Conservation (phyloP, 1,140 invertebrate genomes). For the Rhopalosiphum maidis region DNA sequence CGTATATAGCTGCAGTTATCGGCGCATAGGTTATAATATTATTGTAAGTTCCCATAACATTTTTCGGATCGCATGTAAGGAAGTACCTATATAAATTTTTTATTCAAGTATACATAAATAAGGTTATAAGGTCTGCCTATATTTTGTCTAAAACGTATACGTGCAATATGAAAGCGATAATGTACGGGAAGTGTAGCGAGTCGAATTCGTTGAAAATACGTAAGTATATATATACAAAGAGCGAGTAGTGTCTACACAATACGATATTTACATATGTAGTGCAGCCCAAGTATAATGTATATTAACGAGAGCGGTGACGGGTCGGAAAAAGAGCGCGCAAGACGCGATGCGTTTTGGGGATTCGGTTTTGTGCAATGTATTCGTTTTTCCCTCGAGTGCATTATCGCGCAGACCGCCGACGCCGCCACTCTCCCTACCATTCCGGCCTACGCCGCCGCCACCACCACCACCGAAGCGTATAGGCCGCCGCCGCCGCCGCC, state of each 20-base stretch:
- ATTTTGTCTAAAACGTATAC: background rate
- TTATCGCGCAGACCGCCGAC: background rate
- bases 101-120: background rate
- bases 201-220: background rate
- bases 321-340: background rate
- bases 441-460: background rate
- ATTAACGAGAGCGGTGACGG: background rate
- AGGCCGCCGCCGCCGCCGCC: background rate
- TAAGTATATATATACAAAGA: no score
- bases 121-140: background rate
- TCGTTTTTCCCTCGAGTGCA: background rate
- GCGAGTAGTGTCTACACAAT: no score
- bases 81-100: background rate
- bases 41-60: background rate
- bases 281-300: background rate
- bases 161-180: background rate
- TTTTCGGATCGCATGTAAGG: background rate
- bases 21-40: background rate
- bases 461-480: background rate
- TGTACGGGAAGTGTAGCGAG: background rate
- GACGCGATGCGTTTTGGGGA: background rate
- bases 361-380: conserved; percentile 12
- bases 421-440: background rate
- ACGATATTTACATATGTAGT: background rate
- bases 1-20: background rate